Evolutionary conservation across 1,140 invertebrate species (phyloP), one percentile per base, ranked within the genome.

Genomic region (Sinonovacula constricta): DNA sequence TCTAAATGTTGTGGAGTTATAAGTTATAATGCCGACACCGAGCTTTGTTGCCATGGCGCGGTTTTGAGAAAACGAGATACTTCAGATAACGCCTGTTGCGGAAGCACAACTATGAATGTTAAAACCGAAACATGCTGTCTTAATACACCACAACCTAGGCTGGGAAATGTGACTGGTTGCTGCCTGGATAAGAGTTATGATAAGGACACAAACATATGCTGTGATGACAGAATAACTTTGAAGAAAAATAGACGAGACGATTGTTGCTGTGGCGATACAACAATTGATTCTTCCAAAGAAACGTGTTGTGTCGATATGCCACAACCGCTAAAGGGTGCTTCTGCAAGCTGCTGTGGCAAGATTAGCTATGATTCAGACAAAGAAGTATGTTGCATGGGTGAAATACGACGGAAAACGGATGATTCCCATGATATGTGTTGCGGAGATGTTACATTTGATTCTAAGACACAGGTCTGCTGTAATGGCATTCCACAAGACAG

Each of bases 181-280:
- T 78, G 75, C 31, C 65, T 53, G 15, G 57, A 68, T 31, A 63
- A 60, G n/a, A 78, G 75, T 31, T 78, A 78, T 34, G 45, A 62
- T 22, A 68, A 22, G 33, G 49, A 51, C 12, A 68, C 24, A 33
- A 65, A 78, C 18, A 30, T 78, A 0, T 78, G 75, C 30, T 78
- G 75, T 39, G 56, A 78, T 10, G 34, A 51, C 12, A 69, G 69
- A 53, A 26, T 78, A 15, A 34, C 33, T 30, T 56, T 68, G 0
- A 78, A 78, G 45, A 62, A 51, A 33, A 69, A 69, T 31, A 62
- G 62, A 3, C 45, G 69, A 22, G 65, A 78, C 28, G 66, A 78
- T 69, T 78, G 56, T 7, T 78, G 75, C 36, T 78, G 75, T 69
- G 75, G 75, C 15, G 62, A 49, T 3, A 78, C 65, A 18, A 78